Conservation (phyloP, 2,113 vertebrate genomes). For the Petrocephalus microphthalmus region DNA sequence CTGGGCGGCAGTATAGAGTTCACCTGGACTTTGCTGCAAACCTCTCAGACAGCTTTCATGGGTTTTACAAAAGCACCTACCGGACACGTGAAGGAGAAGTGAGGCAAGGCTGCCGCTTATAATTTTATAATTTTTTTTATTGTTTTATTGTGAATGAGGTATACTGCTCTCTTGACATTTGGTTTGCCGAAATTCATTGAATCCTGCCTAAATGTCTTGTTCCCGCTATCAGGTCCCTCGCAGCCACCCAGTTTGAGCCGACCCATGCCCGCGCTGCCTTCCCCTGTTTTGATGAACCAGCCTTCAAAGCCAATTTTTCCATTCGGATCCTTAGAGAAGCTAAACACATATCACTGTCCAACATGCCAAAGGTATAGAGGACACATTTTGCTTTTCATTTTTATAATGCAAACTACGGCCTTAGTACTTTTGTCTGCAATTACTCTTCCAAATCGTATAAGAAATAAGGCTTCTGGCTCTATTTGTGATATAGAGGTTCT, state of each 20-base stretch:
- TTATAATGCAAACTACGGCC: not conserved
- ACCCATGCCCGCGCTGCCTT: constrained; percentile 81
- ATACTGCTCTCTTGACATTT: not conserved
- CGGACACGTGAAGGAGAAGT: constrained; percentile 66
- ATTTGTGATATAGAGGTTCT: not conserved
- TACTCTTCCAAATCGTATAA: not conserved
- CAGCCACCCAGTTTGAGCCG: constrained; percentile 81
- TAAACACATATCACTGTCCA: constrained; percentile 71
- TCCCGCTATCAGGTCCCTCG: constrained; percentile 60
- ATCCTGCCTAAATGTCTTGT: not conserved
- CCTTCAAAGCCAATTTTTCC: constrained; percentile 80
- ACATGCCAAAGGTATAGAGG: constrained; percentile 75
- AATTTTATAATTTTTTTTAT: not conserved
- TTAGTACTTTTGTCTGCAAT: not conserved
- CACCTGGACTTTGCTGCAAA: constrained; percentile 64
- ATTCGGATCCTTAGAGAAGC: constrained; percentile 68
- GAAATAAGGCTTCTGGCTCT: not conserved
- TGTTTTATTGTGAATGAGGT: not conserved
- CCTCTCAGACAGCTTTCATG: constrained; percentile 72
- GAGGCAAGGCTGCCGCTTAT: constrained; percentile 54
- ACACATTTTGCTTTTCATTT: not conserved
- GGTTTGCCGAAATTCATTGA: not conserved
- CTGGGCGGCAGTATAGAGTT: constrained; percentile 59
- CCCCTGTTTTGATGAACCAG: constrained; percentile 85
- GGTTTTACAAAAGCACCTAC: constrained; percentile 87